Base-by-base conservation (phyloP, 2,888 invertebrate species). In the Leucozona laternaria region DNA sequence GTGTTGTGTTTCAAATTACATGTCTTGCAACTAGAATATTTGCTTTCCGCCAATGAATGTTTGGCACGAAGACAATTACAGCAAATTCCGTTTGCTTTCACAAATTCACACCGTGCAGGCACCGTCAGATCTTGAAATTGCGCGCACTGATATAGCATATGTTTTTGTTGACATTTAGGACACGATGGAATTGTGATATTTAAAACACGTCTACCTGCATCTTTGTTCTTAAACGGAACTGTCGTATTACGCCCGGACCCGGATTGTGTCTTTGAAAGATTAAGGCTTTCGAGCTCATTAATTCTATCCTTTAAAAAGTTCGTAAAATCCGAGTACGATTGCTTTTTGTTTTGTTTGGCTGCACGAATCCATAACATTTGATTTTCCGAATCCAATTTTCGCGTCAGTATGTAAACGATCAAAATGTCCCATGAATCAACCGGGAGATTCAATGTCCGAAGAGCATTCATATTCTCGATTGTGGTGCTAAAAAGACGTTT, bases 361-460 rank as follows among this genome's bases (percentile, higher is more conserved):
- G 25, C 43, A 0, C 81, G 66, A 64, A 71, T 40, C 71, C 76
- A 81, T 28, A 71, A 58, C 40, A 68, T 13, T 15, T 45, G 37
- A 15, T 43, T 73, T 25, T 78, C 78, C 1, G 60, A 25, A 48
- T 83, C 73, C 15, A 83, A 15, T 55, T 78, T 83, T 22, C 48
- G 20, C 0, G 53, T 34, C 28, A 72, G 17, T 10, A 72, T 28
- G 37, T 70, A 77, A 11, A 60, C 53, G 4, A 78, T 25, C 3
- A 60, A 45, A 2, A 31, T 53, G 17, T 73, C 64, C 68, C 72
- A 66, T 17, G 45, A 20, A 34, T 66, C 71, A 8, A 64, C 75
- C 11, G 75, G 57, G 15, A 45, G 40, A 1, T 88, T 64, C 79
- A 68, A 66, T 8, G 62, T 45, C n/a, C 55, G 20, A 11, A 80